These are phyloP conservation scores for Uria lomvia DNA, from an alignment of 2,113 vertebrate genomes.

Conservation along the genomic window DNA sequence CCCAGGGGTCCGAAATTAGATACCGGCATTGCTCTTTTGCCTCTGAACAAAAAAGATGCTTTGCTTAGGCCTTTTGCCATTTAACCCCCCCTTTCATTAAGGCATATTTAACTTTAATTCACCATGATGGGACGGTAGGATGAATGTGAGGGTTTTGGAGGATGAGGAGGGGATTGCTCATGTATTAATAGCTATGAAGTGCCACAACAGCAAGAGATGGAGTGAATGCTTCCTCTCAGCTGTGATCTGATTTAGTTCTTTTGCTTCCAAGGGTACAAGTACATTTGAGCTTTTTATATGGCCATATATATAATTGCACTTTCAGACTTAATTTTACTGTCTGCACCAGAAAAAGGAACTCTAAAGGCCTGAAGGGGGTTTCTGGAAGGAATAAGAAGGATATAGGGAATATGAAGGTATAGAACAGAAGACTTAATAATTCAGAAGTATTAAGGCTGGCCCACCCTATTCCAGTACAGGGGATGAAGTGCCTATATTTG, in stretches of 20 bases:
- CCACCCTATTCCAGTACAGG: neutral
- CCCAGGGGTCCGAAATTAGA: slow-evolving; percentile 32
- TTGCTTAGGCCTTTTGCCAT: neutral
- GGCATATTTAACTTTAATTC: neutral
- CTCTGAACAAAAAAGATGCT: neutral
- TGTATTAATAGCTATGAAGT: neutral
- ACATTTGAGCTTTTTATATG: neutral
- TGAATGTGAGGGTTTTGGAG: neutral
- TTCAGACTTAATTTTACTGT: neutral
- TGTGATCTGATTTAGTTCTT: neutral
- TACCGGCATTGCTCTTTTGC: neutral
- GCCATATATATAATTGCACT: neutral
- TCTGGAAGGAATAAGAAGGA: neutral
- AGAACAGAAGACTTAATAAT: neutral
- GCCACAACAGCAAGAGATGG: neutral
- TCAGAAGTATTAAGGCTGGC: neutral
- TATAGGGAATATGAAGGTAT: neutral
- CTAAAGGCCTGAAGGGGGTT: neutral
- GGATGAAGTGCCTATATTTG: neutral
- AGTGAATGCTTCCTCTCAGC: fast-evolving
- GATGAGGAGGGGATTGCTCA: neutral
- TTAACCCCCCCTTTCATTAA: slow-evolving; percentile 9
- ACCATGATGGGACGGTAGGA: neutral
- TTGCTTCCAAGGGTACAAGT: neutral
- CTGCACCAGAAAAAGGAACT: neutral